phyloP scores from a whole-genome alignment of 2,797 vertebrate species.

The Synanceia verrucosa region DNA sequence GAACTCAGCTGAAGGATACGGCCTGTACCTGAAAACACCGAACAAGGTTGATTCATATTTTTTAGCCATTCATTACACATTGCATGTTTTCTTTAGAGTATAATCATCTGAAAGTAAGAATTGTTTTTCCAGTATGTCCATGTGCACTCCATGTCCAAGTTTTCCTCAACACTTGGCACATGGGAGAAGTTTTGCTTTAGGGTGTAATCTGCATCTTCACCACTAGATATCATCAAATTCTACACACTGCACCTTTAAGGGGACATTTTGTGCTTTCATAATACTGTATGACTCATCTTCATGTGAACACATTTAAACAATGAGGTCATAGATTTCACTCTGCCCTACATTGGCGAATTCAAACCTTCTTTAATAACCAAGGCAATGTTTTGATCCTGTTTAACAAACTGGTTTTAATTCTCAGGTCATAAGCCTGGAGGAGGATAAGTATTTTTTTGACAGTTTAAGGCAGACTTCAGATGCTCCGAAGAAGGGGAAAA shows the following conservation, averaged over 20 bases:
- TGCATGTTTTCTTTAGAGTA: not conserved
- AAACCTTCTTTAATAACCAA: not conserved
- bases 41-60: slow-evolving; percentile 79
- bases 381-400: not conserved
- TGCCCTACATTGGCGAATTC: not conserved
- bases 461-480: slow-evolving; percentile 86
- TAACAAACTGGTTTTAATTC: not conserved
- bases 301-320: not conserved
- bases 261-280: not conserved
- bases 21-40: slow-evolving; percentile 90
- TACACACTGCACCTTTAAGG: not conserved
- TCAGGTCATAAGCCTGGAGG: slow-evolving; percentile 88
- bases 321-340: not conserved
- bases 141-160: too few relatives aligned
- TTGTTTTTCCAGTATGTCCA: not conserved
- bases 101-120: not conserved
- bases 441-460: slow-evolving; percentile 94
- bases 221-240: not conserved
- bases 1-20: slow-evolving; percentile 89
- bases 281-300: not conserved
- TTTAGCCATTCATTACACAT: not conserved
- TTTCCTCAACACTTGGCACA: too few relatives aligned
- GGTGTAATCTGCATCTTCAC: not conserved
- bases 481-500: slow-evolving; percentile 85
- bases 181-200: too few relatives aligned